Base-by-base conservation (phyloP, 2,888 invertebrate genomes). In the Caenorhabditis sp. region DNA sequence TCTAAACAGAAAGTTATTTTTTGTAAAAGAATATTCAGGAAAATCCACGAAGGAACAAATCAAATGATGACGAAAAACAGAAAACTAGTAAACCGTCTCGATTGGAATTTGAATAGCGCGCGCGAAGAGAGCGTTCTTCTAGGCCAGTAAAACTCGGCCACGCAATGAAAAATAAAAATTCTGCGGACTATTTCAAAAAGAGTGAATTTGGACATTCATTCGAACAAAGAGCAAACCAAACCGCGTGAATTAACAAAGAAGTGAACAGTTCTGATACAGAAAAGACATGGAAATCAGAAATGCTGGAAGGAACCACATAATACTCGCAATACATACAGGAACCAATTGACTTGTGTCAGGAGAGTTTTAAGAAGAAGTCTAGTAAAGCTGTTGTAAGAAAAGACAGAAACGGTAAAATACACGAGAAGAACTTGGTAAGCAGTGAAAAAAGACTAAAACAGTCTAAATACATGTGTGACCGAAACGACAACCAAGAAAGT, bases 251-350 rank as follows among this genome's bases (percentile, higher is more conserved):
- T 35, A 35, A 9, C 4, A 35, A 9, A 35, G 6, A 58, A 61
- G 61, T 61, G 61, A 61, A 61, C 61, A 61, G 41, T 50, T 61
- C 37, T 39, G 61, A 45, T 46, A 59, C 35, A 35, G 39, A 26
- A 52, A 50, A 52, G 52, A 62, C 62, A 62, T 62, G 50, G 52
- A 39, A 43, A 39, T 59, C 35, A 24, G 62, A 62, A 62, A 62
- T 52, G 43, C 50, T 41, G 53, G 53, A 26, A 15, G 41, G 26
- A 27, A 58, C 37, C 53, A 48, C 26, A 61, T 35, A 37, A 53
- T 53, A 53, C 53, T 53, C 53, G 53, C 53, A 53, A 22, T 53
- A 37, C 26, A 62, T 62, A 62, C 62, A 41, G 22, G 30, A 39
- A 50, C 26, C 15, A 37, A 58, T 50, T 4, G 32, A 35, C 9